Conservation (phyloP, 2,113 vertebrate genomes). For the Brachypteracias leptosomus region DNA sequence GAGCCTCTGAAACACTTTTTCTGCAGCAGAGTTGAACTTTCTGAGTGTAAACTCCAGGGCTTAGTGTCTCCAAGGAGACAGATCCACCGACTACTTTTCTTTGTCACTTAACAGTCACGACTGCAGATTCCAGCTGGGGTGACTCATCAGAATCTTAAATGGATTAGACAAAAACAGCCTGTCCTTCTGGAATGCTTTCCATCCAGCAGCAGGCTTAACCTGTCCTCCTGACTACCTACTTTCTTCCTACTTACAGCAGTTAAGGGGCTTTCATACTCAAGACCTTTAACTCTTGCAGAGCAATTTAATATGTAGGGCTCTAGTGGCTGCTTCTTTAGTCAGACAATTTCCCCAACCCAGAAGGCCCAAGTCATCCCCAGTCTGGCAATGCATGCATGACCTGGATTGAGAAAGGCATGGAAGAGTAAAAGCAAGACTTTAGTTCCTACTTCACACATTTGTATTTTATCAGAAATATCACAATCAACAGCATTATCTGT, state of each 20-base stretch:
- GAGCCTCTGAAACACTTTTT: neutral
- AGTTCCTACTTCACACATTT: neutral
- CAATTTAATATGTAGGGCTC: neutral
- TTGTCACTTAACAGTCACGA: conserved; percentile 58
- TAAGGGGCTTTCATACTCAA: neutral
- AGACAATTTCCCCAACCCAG: neutral
- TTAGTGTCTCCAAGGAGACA: conserved; percentile 53
- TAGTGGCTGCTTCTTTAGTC: neutral
- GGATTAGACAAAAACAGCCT: conserved; percentile 30
- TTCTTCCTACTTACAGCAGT: neutral
- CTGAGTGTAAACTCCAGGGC: neutral
- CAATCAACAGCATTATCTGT: neutral
- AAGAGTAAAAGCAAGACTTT: neutral
- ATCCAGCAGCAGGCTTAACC: neutral
- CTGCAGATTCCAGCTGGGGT: conserved; percentile 51
- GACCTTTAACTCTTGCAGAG: neutral
- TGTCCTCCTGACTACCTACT: neutral
- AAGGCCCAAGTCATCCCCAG: neutral
- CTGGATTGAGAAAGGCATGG: neutral
- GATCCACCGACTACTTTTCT: conserved; percentile 34
- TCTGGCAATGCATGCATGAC: neutral
- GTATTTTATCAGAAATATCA: neutral
- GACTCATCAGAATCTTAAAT: conserved; percentile 59
- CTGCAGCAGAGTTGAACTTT: neutral
- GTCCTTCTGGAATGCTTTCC: conserved; percentile 20